phyloP scores from a whole-genome alignment of 2,888 invertebrate genomes.

The Camponotus fellah region DNA sequence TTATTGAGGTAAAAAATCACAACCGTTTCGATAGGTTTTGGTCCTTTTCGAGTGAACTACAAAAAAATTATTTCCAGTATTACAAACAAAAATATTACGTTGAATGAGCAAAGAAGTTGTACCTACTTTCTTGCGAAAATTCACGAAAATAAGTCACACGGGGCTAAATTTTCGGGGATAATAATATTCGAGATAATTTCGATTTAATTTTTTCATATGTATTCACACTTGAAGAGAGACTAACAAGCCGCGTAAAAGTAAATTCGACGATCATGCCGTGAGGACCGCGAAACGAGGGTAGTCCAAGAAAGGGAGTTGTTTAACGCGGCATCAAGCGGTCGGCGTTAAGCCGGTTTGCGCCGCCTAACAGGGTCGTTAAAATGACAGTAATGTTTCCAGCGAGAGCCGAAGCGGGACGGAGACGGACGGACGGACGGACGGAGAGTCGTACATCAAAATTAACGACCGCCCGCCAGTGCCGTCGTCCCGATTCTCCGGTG shows the following conservation, averaged over 20 bases:
- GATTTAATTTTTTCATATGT: neutral
- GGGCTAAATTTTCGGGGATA: neutral
- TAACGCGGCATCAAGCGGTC: constrained; percentile 39
- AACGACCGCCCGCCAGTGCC: constrained; percentile 68
- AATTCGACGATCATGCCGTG: neutral
- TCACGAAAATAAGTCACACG: neutral
- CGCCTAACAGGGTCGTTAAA: constrained; percentile 77
- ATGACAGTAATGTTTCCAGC: constrained; percentile 77
- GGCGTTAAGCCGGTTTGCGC: constrained; percentile 61
- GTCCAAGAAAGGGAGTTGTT: constrained; percentile 32
- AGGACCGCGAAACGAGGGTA: constrained; percentile 22
- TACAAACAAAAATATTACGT: too few species aligned
- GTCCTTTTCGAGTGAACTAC: too few species aligned
- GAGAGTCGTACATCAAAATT: constrained; percentile 77
- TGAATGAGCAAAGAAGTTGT: too few species aligned
- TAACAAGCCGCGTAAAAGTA: neutral
- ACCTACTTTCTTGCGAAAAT: too few species aligned
- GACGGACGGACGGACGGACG: constrained; percentile 53
- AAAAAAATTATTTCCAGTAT: too few species aligned
- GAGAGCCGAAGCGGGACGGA: constrained; percentile 74
- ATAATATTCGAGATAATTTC: neutral
- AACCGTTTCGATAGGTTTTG: too few species aligned
- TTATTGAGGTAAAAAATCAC: too few species aligned
- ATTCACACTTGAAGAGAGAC: neutral
- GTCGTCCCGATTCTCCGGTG: constrained; percentile 13